Base-by-base conservation (phyloP, 2,113 vertebrate species). In the Dicrurus megarhynchus region DNA sequence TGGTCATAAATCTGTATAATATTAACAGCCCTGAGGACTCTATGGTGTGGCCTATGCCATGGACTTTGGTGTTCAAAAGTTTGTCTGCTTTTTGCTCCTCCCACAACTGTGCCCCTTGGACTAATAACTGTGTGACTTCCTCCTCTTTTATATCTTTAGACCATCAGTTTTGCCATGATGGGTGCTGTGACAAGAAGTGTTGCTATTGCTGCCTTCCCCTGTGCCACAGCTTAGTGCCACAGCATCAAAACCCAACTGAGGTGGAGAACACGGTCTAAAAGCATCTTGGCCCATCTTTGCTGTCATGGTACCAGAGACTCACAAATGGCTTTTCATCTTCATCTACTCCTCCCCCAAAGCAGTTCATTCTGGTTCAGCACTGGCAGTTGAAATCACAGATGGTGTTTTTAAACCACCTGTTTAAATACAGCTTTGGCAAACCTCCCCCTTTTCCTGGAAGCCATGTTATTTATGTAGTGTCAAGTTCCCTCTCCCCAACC, bases 301-400 rank as follows among this genome's bases (percentile, higher is more conserved):
- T 91, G 5, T 49, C 26, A 2, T 22, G 74, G 33, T 52, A 39
- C 27, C 39, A 47, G 47, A 70, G 56, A 74, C n/a, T 63, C 46
- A 65, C 37, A 89, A 77, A 56, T 52, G 50, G 37, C n/a, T 84
- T 93, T 89, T 47, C 47, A 59, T 67, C 56, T 91, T 81, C 50
- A n/a, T 27, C 19, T 44, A 26, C 41, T 76, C 26, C 44, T 85
- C 67, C 49, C 53, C 33, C 44, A 80, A 64, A 83, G 59, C 75
- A 80, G 73, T 50, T 88, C 22, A 12, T 73, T 86, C 59, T 83
- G 83, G 46, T 80, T 94, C 30, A 78, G 64, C 42, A 32, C 15
- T 37, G 61, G 95, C 81, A 94, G 73, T 78, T 84, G 87, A 95
- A 89, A 60, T 87, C 84, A 82, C 92, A 94, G 87, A 91, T 91